phyloP scores from a whole-genome alignment of 2,797 vertebrate species.

The Choloepus didactylus region DNA sequence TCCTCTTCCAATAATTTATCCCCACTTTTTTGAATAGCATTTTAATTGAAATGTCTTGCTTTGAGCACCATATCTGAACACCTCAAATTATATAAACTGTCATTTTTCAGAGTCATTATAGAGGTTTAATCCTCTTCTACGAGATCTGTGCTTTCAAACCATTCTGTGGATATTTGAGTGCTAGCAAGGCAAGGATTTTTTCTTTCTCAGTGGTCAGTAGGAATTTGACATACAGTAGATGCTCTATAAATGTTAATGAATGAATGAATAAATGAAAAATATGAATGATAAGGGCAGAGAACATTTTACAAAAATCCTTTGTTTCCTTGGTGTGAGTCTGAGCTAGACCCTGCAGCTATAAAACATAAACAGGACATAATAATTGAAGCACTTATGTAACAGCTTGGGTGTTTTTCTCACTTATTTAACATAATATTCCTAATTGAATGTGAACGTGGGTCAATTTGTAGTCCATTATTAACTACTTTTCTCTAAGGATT shows the following conservation, averaged over 20 bases:
- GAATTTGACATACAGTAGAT: background rate
- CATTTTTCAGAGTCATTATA: too few relatives aligned
- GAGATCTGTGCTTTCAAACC: background rate
- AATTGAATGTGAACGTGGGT: slow-evolving; percentile 23
- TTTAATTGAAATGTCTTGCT: too few relatives aligned
- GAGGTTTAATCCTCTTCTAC: too few relatives aligned
- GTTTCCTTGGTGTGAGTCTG: background rate
- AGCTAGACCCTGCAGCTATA: background rate
- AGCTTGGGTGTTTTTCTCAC: background rate
- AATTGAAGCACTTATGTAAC: background rate
- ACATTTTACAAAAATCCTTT: background rate
- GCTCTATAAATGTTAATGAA: background rate
- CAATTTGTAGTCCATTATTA: slow-evolving; percentile 14
- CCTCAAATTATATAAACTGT: too few relatives aligned
- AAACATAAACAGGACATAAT: background rate
- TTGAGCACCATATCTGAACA: too few relatives aligned
- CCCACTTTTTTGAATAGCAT: too few relatives aligned
- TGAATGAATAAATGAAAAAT: background rate
- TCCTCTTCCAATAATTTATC: too few relatives aligned
- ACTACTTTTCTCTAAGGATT: background rate
- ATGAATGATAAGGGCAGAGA: background rate
- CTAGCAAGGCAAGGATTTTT: background rate
- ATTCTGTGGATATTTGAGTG: background rate
- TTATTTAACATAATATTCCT: slow-evolving; percentile 47
- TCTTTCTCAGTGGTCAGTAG: background rate